Conservation (phyloP, 2,797 vertebrate genomes). For the Sebastes iracundus region DNA sequence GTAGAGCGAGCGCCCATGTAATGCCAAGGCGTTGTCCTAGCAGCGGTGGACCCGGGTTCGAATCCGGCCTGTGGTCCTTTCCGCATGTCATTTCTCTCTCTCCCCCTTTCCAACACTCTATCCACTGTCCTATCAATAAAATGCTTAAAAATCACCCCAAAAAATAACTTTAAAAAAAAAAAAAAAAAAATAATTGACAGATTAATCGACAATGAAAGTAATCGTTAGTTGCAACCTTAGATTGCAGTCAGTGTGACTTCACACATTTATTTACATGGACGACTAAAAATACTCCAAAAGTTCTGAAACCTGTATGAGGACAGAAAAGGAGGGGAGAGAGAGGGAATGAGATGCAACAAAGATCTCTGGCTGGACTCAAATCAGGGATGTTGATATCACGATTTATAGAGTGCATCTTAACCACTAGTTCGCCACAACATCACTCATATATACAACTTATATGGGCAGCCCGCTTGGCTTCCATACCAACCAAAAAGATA, state of each 20-base stretch:
- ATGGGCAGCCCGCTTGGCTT: neutral
- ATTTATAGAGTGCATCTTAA: neutral
- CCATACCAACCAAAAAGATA: neutral
- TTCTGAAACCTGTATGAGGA: neutral
- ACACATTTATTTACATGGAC: neutral
- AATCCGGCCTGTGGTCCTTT: too few relatives aligned
- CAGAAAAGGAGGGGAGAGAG: neutral
- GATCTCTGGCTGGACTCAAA: neutral
- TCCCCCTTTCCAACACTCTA: too few relatives aligned
- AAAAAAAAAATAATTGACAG: too few relatives aligned
- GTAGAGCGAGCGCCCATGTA: too few relatives aligned
- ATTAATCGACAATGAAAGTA: too few relatives aligned
- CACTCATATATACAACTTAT: neutral
- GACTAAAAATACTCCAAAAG: neutral
- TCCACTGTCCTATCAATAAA: too few relatives aligned
- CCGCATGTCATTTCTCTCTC: too few relatives aligned
- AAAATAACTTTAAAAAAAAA: too few relatives aligned
- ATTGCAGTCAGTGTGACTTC: neutral
- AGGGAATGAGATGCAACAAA: neutral
- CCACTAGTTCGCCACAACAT: neutral
- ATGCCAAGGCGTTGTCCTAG: too few relatives aligned
- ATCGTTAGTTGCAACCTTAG: too few relatives aligned
- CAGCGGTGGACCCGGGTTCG: too few relatives aligned
- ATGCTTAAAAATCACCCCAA: too few relatives aligned
- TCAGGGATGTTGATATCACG: neutral